Evolutionary conservation across 35 echinoderm and acorn worm species (phyloP), one percentile per base, ranked within the genome.

Genomic region (Eucidaris tribuloides): DNA sequence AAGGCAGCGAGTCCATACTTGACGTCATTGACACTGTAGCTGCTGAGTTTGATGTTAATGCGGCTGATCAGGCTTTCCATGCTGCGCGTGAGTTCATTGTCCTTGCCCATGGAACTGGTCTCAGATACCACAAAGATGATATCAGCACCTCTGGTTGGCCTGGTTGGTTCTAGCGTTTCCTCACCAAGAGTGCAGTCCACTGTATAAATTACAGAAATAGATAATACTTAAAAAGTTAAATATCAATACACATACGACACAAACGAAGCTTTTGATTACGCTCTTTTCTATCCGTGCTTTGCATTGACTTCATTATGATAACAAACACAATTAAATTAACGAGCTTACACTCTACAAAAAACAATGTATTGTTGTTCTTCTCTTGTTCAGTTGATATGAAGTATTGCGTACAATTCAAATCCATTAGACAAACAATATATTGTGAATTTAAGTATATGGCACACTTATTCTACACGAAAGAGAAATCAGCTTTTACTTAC

Each of bases 81-180:
- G 57, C 83, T 76, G 30, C 37, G 9, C 46, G 56, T 78, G 49
- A 86, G 55, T 5, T 42, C 38, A 9, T 74, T 63, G 32, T 81
- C 77, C 55, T 78, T 33, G 40, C 35, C 54, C 83, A 89, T 90
- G 19, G 37, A 64, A 4, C 15, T 34, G 49, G 58, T 93, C 43
- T 90, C 90, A n/a, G 95, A 98, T 72, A 98, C 65, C 13, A 92
- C 79, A 27, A 98, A 83, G 58, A 93, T 83, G 42, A 98, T 82
- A 49, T 98, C 95, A 50, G 87, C 86, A 15, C 77, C 34, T 49
- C 40, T 61, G 49, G 50, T 62, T 41, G 36, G 37, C 48, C 58
- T 58, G 20, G 5, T 46, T 36, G 85, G 62, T 65, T 78, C 45
- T 11, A 24, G 71, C 40, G 43, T 61, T 59, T 45, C 27, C 37